phyloP scores from a whole-genome alignment of 1,140 invertebrate species.

The Glomeris maerens region DNA sequence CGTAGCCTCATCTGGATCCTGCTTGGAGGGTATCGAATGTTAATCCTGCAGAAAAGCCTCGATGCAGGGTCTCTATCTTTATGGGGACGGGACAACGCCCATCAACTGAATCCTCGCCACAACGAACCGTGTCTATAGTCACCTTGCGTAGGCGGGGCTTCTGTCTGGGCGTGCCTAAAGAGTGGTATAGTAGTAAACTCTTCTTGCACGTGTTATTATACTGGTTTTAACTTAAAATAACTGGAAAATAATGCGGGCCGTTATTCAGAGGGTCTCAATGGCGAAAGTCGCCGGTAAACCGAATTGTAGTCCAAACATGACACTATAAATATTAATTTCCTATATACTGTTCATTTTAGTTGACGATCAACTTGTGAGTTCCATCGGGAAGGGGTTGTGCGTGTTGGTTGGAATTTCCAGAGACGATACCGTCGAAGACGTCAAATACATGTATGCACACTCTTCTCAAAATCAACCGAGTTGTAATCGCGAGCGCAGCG shows the following conservation, averaged over 20 bases:
- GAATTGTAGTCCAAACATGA: slow-evolving; percentile 11
- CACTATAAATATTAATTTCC: slow-evolving; percentile 10
- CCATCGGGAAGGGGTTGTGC: slow-evolving; percentile 69
- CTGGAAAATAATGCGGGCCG: slow-evolving; percentile 45
- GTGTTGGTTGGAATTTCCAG: slow-evolving; percentile 69
- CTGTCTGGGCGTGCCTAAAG: too few relatives aligned
- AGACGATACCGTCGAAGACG: slow-evolving; percentile 59
- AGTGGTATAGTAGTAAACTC: neutral
- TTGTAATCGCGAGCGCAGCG: slow-evolving; percentile 2
- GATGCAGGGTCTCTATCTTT: too few relatives aligned
- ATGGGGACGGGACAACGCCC: too few relatives aligned
- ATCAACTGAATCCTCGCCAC: too few relatives aligned
- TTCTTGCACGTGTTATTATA: neutral
- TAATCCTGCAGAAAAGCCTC: too few relatives aligned
- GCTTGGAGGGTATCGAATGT: too few relatives aligned
- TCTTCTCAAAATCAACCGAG: slow-evolving; percentile 3
- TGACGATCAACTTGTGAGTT: slow-evolving; percentile 58
- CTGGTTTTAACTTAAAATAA: neutral
- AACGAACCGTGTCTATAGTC: too few relatives aligned
- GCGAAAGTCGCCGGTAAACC: slow-evolving; percentile 53
- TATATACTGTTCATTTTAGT: slow-evolving; percentile 41
- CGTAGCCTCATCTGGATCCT: too few relatives aligned
- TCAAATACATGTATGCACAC: slow-evolving; percentile 66
- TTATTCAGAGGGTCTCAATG: slow-evolving; percentile 55
- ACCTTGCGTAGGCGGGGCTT: too few relatives aligned